Conservation (phyloP, 1,140 invertebrate species). For the Bombus vancouverensis region DNA sequence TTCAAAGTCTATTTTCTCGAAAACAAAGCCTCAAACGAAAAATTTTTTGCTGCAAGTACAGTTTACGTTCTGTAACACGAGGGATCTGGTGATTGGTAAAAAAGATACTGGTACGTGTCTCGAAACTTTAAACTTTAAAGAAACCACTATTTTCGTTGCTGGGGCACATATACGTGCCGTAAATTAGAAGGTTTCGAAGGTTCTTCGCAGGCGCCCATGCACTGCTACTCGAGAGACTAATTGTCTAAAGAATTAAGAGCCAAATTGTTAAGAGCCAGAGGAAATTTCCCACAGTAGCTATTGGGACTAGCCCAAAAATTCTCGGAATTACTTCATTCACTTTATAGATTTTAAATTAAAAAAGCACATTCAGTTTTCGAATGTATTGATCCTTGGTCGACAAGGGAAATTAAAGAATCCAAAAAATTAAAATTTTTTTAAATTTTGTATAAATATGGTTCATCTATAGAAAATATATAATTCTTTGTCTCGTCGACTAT, state of each 20-base stretch:
- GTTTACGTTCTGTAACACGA: background rate
- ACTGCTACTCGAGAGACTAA: background rate
- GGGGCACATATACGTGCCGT: background rate
- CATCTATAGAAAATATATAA: too few relatives aligned
- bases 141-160: background rate
- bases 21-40: too few relatives aligned
- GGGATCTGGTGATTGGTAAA: background rate
- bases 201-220: background rate
- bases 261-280: background rate
- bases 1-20: too few relatives aligned
- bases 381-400: too few relatives aligned
- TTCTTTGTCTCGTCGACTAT: too few relatives aligned
- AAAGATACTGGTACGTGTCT: background rate
- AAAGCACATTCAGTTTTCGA: too few relatives aligned
- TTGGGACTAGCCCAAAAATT: background rate
- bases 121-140: background rate
- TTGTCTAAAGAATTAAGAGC: background rate
- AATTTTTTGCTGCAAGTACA: background rate
- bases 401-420: too few relatives aligned
- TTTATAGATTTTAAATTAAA: too few relatives aligned
- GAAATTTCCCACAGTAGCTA: background rate
- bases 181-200: background rate
- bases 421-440: too few relatives aligned
- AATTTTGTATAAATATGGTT: too few relatives aligned
- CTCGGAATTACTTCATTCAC: background rate